Evolutionary conservation across 1,140 invertebrate species (phyloP), one percentile per base, ranked within the genome.

Genomic region (Anthonomus grandis): DNA sequence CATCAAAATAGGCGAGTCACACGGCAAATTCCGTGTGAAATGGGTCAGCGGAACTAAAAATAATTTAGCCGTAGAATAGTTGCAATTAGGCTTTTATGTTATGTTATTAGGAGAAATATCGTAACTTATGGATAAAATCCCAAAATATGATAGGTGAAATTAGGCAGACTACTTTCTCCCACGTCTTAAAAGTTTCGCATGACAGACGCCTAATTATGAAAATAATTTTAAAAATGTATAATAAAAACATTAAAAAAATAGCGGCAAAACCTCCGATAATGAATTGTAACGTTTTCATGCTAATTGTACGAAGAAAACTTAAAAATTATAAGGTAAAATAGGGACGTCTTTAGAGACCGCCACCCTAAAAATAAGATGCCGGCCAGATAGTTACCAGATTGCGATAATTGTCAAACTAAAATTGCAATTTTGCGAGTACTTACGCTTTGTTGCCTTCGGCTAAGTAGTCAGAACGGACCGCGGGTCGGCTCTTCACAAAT

Each of bases 371-470:
- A 57, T 59, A 59, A 53, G 19, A 59, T 59, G 57, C 57, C 57
- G 57, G 57, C 49, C 57, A 37, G 12, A 52, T 38, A 9, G 46
- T 21, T 53, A 48, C 49, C 57, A 59, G 57, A 59, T 59, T 59
- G 49, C 24, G 23, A 15, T 39, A n/a, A 39, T 17, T 41, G 31
- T 42, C 47, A 49, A 53, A 41, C 36, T 22, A 38, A 56, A 23
- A 27, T 51, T 38, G 10, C 3, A 25, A 44, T 18, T 56, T 50
- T 37, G 8, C 21, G 13, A 24, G 54, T 42, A 62, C 60, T 62
- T 62, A 62, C 60, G 44, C 24, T 54, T 54, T 55, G 60, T 58
- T 62, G 50, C 47, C 38, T 34, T 22, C 25, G 38, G 47, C 55
- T 13, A 57, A 57, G 10, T 18, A 15, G 10, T 57, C 4, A 13